Evolutionary conservation across 2,797 vertebrate species (phyloP), one percentile per base, ranked within the genome.

Genomic region (Semaprochilodus insignis): DNA sequence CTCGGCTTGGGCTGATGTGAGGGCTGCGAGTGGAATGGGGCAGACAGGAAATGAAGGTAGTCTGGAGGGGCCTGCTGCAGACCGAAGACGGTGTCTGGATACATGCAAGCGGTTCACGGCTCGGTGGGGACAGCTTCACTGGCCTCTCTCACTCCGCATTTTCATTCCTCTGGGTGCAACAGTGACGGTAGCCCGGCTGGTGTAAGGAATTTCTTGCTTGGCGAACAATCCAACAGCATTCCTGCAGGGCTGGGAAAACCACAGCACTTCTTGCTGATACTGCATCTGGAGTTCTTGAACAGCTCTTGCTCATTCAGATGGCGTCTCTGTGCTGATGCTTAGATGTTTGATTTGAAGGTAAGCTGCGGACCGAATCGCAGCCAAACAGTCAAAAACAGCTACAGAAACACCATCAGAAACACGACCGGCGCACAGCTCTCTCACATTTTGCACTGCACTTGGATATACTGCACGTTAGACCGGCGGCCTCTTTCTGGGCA

Each of bases 1-100:
- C 66, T 80, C 76, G 54, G 27, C 31, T 54, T 73, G 36, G 48
- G 63, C 66, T 57, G 44, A 62, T 59, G n/a, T 7, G 3, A 69
- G 36, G 80, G 59, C n/a, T 81, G 74, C 27, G 48, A 59, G 6
- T 17, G 52, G 34, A 72, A 31, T 48, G 77, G 23, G 51, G 23
- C 78, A 80, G 77, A 63, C 83, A 75, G 83, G 83, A 87, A 82
- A 80, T 80, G 55, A 83, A 78, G 55, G 55, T n/a, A 34, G 52
- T 72, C 74, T 66, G 54, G 78, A 23, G 85, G 69, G 48, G 70
- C 25, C 25, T 70, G 36, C 62, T 55, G 48, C 70, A 31, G 70
- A 31, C 48, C 17, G 16, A 48, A 69, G 34, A 21, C 21, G 34
- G n/a, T 48, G 80, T 71, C 54, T 72, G 74, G 67, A 51, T 57